phyloP scores from a whole-genome alignment of 2,113 vertebrate genomes.

The Fukomys damarensis region DNA sequence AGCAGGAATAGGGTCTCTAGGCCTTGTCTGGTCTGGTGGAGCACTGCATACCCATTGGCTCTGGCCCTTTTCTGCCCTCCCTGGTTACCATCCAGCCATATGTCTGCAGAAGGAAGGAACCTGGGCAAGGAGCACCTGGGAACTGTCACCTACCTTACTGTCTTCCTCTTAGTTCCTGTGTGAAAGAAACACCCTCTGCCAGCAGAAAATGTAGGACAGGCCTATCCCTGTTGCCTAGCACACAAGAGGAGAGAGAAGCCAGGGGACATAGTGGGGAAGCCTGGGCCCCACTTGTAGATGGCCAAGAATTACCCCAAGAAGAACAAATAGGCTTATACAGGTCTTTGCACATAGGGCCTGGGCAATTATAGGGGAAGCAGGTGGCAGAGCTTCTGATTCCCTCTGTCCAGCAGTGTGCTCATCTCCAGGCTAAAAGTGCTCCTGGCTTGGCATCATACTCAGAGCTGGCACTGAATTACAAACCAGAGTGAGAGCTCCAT shows the following conservation, averaged over 20 bases:
- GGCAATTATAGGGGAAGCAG: neutral
- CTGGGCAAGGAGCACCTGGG: neutral
- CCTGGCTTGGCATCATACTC: neutral
- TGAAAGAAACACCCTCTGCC: neutral
- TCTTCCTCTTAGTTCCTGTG: neutral
- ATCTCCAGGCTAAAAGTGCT: neutral
- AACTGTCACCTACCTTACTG: neutral
- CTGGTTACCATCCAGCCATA: neutral
- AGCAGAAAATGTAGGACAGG: neutral
- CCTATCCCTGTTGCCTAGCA: conserved; percentile 31
- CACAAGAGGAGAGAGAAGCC: neutral
- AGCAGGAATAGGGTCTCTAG: neutral
- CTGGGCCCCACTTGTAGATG: neutral
- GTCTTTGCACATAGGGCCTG: neutral
- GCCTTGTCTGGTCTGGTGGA: neutral
- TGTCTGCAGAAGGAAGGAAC: neutral
- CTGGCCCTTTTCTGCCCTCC: neutral
- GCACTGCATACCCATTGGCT: neutral
- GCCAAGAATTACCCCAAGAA: neutral
- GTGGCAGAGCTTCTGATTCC: neutral
- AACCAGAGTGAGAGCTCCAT: neutral
- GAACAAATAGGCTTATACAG: neutral
- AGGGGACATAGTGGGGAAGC: neutral
- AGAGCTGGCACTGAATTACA: neutral
- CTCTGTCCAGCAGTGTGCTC: neutral